These are phyloP conservation scores for Thalpophila matura DNA, from an alignment of 2,888 invertebrate species.

Conservation along the genomic window DNA sequence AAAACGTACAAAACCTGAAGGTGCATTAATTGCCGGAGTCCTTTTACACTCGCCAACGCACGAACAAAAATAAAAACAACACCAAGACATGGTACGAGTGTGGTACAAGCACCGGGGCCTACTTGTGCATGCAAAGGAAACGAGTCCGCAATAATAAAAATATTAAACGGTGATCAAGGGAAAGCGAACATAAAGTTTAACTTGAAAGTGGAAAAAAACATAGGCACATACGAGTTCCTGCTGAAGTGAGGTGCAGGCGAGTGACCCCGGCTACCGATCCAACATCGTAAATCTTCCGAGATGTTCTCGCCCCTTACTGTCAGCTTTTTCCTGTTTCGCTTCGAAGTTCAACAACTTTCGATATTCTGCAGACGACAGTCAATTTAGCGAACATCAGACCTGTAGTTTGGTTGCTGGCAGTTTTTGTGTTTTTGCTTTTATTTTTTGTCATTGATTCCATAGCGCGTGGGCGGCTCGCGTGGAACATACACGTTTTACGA, in stretches of 20 bases:
- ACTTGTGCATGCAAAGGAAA: constrained; percentile 74
- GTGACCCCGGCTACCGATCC: constrained; percentile 76
- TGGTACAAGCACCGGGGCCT: constrained; percentile 63
- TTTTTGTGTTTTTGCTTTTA: constrained; percentile 45
- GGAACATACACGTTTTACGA: constrained; percentile 68
- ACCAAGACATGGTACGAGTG: constrained; percentile 64
- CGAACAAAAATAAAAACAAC: constrained; percentile 67
- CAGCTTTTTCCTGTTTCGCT: constrained; percentile 76
- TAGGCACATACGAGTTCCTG: constrained; percentile 59
- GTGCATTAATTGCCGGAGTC: constrained; percentile 66
- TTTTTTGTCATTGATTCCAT: constrained; percentile 54
- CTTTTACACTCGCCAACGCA: constrained; percentile 62
- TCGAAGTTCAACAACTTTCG: constrained; percentile 77
- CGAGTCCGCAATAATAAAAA: constrained; percentile 69
- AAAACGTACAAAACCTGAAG: constrained; percentile 61
- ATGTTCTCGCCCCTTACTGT: constrained; percentile 68
- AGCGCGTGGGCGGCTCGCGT: constrained; percentile 70
- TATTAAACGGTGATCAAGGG: constrained; percentile 67
- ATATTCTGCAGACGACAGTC: constrained; percentile 67
- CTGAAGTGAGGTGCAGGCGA: constrained; percentile 74
- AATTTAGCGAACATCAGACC: constrained; percentile 58
- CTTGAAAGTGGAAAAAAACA: constrained; percentile 65
- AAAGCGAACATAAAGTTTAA: constrained; percentile 70
- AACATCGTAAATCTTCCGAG: constrained; percentile 77
- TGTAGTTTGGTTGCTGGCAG: constrained; percentile 49